Evolutionary conservation across 2,888 invertebrate species (phyloP).

Genomic region (Pimpla rufipes): DNA sequence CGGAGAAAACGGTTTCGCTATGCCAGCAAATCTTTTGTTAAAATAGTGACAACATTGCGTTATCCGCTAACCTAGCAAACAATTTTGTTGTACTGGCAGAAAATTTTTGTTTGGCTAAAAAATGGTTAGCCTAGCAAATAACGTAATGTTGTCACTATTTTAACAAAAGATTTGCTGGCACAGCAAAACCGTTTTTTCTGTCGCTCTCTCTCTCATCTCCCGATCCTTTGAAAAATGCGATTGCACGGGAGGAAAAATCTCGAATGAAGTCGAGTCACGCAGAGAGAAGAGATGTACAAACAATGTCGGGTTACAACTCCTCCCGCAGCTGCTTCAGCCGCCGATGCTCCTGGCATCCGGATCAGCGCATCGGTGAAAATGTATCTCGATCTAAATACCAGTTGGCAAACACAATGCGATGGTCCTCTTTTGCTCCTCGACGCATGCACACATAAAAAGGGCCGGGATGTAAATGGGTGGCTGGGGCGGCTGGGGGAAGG

Average conservation of each 20-base stretch:
- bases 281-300: constrained; percentile 52
- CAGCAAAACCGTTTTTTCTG: no score
- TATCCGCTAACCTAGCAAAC: no score
- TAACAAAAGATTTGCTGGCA: no score
- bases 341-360: constrained; percentile 1
- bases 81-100: no score
- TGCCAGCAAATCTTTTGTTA: no score
- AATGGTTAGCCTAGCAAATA: no score
- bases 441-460: not conserved
- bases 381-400: constrained; percentile 56
- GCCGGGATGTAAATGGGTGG: not conserved
- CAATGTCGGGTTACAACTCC: constrained; percentile 42
- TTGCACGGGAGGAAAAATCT: constrained; percentile 27
- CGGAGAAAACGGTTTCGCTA: no score
- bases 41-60: no score
- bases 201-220: not conserved
- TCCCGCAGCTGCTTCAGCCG: not conserved
- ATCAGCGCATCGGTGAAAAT: constrained; percentile 45
- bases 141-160: no score
- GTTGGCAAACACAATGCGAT: constrained; percentile 40
- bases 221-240: constrained; percentile 18
- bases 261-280: constrained; percentile 56
- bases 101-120: no score
- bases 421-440: constrained; percentile 20
- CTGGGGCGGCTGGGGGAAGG: not conserved